A percentile compares a stretch with the other conserved stretches of the same genome.
phyloP scores from a whole-genome alignment of 2,888 invertebrate species.

The Molanna angustata region DNA sequence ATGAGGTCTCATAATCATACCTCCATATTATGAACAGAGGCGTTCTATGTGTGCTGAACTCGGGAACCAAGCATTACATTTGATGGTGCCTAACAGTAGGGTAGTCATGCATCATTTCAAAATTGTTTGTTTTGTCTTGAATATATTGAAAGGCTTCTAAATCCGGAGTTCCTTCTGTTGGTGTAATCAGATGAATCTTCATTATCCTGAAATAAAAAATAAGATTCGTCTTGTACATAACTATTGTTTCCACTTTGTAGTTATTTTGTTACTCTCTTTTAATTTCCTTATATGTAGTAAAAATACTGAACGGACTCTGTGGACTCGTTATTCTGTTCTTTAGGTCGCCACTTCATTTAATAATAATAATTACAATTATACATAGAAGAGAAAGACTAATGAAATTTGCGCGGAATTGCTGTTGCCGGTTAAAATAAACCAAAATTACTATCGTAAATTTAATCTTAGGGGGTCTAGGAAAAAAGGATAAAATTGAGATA shows the following conservation, averaged over 20 bases:
- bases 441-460: too few species aligned
- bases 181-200: conserved; percentile 1
- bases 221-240: neutral
- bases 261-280: conserved; percentile 14
- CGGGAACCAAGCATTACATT: conserved; percentile 23
- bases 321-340: conserved; percentile 16
- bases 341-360: conserved; percentile 24
- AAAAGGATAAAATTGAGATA: too few species aligned
- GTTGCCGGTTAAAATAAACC: too few species aligned
- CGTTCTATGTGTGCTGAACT: conserved; percentile 24
- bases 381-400: too few species aligned
- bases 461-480: too few species aligned
- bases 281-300: conserved; percentile 10
- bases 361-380: too few species aligned
- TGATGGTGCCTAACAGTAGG: conserved; percentile 20
- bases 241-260: conserved; percentile 9
- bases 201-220: neutral
- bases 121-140: conserved; percentile 15
- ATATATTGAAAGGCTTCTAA: conserved; percentile 24
- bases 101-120: conserved; percentile 19
- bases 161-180: conserved; percentile 6
- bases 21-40: conserved; percentile 27
- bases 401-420: too few species aligned
- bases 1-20: conserved; percentile 27
- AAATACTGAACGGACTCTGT: conserved; percentile 12